Evolutionary conservation across 2,797 vertebrate species (phyloP), one percentile per base, ranked within the genome.

Genomic region (Odontamblyopus lacepedii): DNA sequence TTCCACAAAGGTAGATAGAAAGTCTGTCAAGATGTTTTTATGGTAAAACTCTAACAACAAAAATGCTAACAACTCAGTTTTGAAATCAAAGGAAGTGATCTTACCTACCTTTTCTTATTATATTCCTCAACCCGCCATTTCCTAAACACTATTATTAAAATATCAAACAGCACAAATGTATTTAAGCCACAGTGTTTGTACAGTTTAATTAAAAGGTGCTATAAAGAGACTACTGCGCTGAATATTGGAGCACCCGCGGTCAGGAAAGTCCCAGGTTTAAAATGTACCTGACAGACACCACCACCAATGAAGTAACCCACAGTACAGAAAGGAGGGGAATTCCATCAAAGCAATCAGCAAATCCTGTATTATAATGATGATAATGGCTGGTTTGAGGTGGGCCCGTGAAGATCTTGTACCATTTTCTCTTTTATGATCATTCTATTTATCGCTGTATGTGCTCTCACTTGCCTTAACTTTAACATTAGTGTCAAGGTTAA

Each of bases 251-350:
- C 70, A 83, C 84, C 83, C 67, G 64, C 77, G 87, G 87, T 77
- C 67, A 83, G 84, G 87, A 91, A 91, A 91, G 71, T 78, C 87
- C 86, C 84, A 11, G 67, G 66, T 84, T 11, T 79, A 62, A 41
- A 80, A 77, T 74, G 67, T 66, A 74, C 77, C 62, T 80, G 77
- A 80, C 61, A 73, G 23, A 60, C 65, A 50, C 50, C 68, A 61
- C 70, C 35, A 72, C 63, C 35, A 38, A 56, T 74, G 38, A 74
- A 70, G 65, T 30, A 57, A 38, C 35, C 27, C 30, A 78, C 41
- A 41, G 44, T 2, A 6, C 4, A 19, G 27, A 30, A 53, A 19
- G 26, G 64, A 18, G 64, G 64, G 48, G 30, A 66, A 51, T 66
- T 51, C 64, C 64, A 18, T 19, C 26, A 51, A 51, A 27, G 51